Percentiles rank a stretch among this genome's conserved stretches.
These are phyloP conservation scores for Dryadula phaetusa DNA, from an alignment of 2,888 invertebrate genomes.

Conservation along the genomic window DNA sequence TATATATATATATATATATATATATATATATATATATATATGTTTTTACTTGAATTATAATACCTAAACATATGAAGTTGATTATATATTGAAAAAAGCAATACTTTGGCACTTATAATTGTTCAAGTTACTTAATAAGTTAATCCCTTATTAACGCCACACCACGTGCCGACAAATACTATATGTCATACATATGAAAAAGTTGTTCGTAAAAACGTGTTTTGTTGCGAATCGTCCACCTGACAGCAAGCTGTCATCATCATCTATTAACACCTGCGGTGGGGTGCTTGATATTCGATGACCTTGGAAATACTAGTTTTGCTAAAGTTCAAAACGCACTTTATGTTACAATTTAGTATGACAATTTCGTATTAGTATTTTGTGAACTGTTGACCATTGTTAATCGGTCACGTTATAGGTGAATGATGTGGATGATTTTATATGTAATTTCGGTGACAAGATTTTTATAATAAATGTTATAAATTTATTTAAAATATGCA, in stretches of 20 bases:
- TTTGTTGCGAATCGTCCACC: slow-evolving; percentile 49
- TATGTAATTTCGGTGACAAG: not conserved
- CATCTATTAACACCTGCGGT: slow-evolving; percentile 50
- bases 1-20: too few relatives aligned
- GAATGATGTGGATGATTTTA: not conserved
- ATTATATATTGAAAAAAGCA: slow-evolving; percentile 1
- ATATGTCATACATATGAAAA: slow-evolving; percentile 36
- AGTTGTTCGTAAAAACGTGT: slow-evolving; percentile 44
- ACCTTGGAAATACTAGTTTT: slow-evolving; percentile 45
- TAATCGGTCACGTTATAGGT: not conserved
- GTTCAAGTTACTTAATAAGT: not conserved
- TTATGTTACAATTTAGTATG: slow-evolving; percentile 15
- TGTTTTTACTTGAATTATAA: too few relatives aligned
- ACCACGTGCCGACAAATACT: slow-evolving; percentile 37
- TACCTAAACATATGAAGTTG: too few relatives aligned
- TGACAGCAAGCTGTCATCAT: slow-evolving; percentile 51
- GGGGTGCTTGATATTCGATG: slow-evolving; percentile 40
- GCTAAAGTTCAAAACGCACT: slow-evolving; percentile 41
- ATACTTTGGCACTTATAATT: slow-evolving; percentile 10
- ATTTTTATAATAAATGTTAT: not conserved
- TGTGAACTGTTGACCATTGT: not conserved
- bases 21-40: too few relatives aligned
- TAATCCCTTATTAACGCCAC: slow-evolving; percentile 3
- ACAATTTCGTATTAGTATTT: not conserved
- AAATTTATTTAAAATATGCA: too few relatives aligned